Percentiles rank a stretch among this genome's conserved stretches.
Conservation (phyloP, 1,140 invertebrate genomes). For the Drosophila subpulchrella region DNA sequence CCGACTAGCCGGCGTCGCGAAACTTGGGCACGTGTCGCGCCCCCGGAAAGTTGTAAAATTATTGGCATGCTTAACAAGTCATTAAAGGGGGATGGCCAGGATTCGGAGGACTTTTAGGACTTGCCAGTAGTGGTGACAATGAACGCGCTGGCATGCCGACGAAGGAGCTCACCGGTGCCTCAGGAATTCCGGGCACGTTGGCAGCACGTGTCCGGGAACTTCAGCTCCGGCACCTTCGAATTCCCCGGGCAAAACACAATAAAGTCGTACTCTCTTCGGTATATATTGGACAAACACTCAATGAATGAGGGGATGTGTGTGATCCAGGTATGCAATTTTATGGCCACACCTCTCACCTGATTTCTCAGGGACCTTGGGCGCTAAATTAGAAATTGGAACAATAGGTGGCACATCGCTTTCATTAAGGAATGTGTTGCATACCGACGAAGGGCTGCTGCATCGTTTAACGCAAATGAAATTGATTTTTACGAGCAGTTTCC, state of each 20-base stretch:
- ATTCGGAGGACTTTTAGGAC: slow-evolving; percentile 7
- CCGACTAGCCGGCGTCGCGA: slow-evolving; percentile 55
- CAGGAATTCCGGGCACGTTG: slow-evolving; percentile 79
- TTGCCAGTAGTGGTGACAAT: slow-evolving; percentile 41
- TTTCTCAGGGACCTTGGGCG: slow-evolving; percentile 70
- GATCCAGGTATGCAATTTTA: slow-evolving; percentile 70
- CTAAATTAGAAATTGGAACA: slow-evolving; percentile 80
- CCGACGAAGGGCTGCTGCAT: slow-evolving; percentile 49
- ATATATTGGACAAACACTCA: slow-evolving; percentile 44
- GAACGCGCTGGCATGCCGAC: slow-evolving; percentile 60
- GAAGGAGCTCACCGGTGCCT: slow-evolving; percentile 53
- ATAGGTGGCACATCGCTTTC: slow-evolving; percentile 71
- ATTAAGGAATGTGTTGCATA: slow-evolving; percentile 79
- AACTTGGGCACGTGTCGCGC: slow-evolving; percentile 72
- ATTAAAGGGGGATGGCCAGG: slow-evolving; percentile 49
- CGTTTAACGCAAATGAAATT: slow-evolving; percentile 65
- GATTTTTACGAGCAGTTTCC: slow-evolving; percentile 64
- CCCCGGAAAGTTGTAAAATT: slow-evolving; percentile 73
- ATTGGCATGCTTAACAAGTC: slow-evolving; percentile 82
- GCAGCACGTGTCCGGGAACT: slow-evolving; percentile 71
- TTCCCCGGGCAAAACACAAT: slow-evolving; percentile 40
- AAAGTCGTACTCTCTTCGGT: slow-evolving; percentile 27
- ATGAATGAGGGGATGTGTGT: slow-evolving; percentile 20
- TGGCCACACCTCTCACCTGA: slow-evolving; percentile 55
- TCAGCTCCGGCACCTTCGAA: slow-evolving; percentile 31